A percentile compares a stretch with the other conserved stretches of the same genome.
These are phyloP conservation scores for Rhagoletis pomonella DNA, from an alignment of 1,140 invertebrate species.

Conservation along the genomic window DNA sequence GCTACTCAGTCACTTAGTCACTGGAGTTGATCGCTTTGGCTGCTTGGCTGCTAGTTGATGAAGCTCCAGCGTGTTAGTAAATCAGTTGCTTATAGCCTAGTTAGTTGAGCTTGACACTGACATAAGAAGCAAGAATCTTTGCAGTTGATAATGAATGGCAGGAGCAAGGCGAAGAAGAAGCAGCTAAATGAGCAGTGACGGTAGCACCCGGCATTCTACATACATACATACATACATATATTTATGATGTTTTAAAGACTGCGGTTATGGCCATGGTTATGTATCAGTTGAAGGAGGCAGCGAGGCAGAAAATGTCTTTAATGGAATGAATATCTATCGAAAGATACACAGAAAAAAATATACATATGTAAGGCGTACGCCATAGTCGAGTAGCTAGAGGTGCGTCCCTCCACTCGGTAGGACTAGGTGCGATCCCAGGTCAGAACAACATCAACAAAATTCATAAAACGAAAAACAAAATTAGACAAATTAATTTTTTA, in stretches of 20 bases:
- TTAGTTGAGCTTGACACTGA: constrained; percentile 14
- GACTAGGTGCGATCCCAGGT: too few species aligned
- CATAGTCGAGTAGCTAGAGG: too few species aligned
- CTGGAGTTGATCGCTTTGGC: neutral
- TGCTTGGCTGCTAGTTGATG: neutral
- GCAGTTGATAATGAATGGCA: neutral
- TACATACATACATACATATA: neutral
- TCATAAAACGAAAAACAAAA: too few species aligned
- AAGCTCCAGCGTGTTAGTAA: constrained; percentile 3
- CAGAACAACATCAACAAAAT: too few species aligned
- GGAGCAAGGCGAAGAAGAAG: neutral
- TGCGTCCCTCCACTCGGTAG: too few species aligned
- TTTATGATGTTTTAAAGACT: constrained; percentile 32
- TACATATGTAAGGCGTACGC: neutral
- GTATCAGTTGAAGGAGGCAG: too few species aligned
- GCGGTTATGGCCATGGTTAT: neutral
- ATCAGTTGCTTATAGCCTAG: constrained; percentile 7
- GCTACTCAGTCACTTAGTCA: neutral
- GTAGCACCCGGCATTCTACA: neutral
- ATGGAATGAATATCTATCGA: neutral
- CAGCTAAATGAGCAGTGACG: too few species aligned
- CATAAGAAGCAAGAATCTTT: neutral
- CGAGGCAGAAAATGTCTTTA: too few species aligned
- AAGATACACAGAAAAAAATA: neutral
- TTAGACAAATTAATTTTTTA: too few species aligned